Conservation (phyloP, 1,140 invertebrate genomes). For the Drosophila saltans region DNA sequence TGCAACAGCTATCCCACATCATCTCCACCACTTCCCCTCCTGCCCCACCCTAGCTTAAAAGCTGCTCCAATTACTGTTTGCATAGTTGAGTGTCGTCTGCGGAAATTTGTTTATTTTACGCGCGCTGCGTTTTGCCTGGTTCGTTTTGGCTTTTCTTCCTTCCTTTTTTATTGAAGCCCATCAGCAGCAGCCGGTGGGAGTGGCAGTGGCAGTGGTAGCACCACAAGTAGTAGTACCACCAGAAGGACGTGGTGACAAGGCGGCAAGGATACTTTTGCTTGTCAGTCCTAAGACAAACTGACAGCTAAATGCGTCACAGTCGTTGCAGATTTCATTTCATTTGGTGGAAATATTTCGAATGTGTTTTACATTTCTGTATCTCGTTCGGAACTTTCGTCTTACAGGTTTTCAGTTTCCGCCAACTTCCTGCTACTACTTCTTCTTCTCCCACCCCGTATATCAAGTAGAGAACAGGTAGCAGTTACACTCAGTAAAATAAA, state of each 20-base stretch:
- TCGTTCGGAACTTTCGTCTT: slow-evolving; percentile 3
- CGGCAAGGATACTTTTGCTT: slow-evolving; percentile 34
- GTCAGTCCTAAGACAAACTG: slow-evolving; percentile 68
- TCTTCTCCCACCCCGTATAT: neutral
- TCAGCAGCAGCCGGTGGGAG: slow-evolving; percentile 1
- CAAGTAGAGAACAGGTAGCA: slow-evolving; percentile 28
- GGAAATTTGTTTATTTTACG: slow-evolving; percentile 82
- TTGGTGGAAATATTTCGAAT: slow-evolving; percentile 66
- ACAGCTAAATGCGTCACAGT: slow-evolving; percentile 75
- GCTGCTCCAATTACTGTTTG: slow-evolving; percentile 78
- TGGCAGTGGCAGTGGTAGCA: slow-evolving; percentile 18
- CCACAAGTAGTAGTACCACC: neutral
- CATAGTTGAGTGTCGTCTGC: slow-evolving; percentile 78
- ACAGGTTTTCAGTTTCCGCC: slow-evolving; percentile 42
- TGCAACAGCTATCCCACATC: slow-evolving; percentile 12
- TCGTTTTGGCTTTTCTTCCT: slow-evolving; percentile 5
- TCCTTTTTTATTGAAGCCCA: slow-evolving; percentile 47
- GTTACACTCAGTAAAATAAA: slow-evolving; percentile 13
- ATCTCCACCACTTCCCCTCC: slow-evolving; percentile 8
- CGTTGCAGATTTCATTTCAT: slow-evolving; percentile 70
- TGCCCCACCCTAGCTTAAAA: slow-evolving; percentile 40
- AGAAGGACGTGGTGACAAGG: slow-evolving; percentile 33
- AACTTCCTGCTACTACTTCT: neutral
- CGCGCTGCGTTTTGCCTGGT: slow-evolving; percentile 68
- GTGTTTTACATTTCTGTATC: slow-evolving; percentile 57